Conservation (phyloP, 2,888 invertebrate genomes). For the Eudasyphora cyanicolor region DNA sequence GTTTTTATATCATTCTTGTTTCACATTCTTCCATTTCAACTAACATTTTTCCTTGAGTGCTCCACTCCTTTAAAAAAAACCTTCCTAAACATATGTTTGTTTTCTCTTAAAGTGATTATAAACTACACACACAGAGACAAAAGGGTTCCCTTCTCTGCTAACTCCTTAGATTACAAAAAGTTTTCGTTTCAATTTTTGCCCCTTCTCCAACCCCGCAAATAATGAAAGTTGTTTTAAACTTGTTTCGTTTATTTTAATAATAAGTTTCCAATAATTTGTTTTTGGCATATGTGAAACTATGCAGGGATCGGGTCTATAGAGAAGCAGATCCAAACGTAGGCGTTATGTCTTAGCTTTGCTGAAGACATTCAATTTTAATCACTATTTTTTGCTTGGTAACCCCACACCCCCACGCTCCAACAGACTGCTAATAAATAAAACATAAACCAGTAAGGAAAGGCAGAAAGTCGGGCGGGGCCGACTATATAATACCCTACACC, state of each 20-base stretch:
- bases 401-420: not conserved
- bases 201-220: not conserved
- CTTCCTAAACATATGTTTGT: conserved; percentile 37
- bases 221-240: conserved; percentile 38
- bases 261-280: conserved; percentile 1
- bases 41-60: not conserved
- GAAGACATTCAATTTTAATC: conserved; percentile 49
- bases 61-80: not conserved
- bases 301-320: no score
- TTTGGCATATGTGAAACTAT: conserved; percentile 35
- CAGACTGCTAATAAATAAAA: not conserved
- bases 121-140: not conserved
- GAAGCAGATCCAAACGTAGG: no score
- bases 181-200: not conserved
- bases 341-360: not conserved
- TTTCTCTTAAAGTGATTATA: conserved; percentile 24
- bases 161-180: not conserved
- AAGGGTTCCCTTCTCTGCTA: conserved; percentile 15
- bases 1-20: no score
- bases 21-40: not conserved
- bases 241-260: conserved; percentile 38
- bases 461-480: no score
- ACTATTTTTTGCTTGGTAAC: conserved; percentile 2
- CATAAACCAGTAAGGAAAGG: no score
- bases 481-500: no score